Base-by-base conservation (phyloP, 1,140 invertebrate genomes). In the Trichomalopsis sarcophagae region DNA sequence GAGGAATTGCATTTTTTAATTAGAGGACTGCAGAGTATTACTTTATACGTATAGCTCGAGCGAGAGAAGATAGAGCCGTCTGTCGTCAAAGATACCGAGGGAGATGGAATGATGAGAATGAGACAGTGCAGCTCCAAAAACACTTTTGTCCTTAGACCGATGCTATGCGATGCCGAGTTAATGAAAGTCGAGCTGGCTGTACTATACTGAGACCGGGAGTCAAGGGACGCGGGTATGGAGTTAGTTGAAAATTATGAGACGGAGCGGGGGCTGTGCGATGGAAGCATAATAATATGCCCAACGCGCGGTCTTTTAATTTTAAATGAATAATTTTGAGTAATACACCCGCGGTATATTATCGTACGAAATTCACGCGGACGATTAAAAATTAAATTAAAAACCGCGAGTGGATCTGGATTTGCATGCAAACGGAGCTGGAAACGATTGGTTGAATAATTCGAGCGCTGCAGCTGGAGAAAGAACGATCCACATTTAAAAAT, bases 221-320 rank as follows among this genome's bases (percentile, higher is more conserved):
- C 68, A 30, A 14, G 68, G 27, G 68, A 10, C 6, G 27, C 27
- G 2, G 27, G 27, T 27, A 27, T 5, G 68, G 23, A 30, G 75
- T 77, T 84, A 44, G 76, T 69, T 27, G 66, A 68, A 68, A 78
- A 77, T 23, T 14, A 75, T 7, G 4, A 62, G 55, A 62, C 21
- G 55, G 21, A n/a, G 55, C 14, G 17, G 5, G 0, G 4, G 55
- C 27, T 27, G 27, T 27, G 55, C 1, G 14, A 36, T n/a, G 55
- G 21, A 62, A 62, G 55, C 10, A 44, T 62, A n/a, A 62, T n/a
- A 6, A 62, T n/a, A 6, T 7, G 21, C 21, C 55, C 17, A 7
- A 55, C 50, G 27, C 27, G 27, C 27, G 6, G 21, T 62, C 1
- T 62, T 62, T 27, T n/a, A 62, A 62, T 62, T 62, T n/a, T n/a